Conservation (phyloP, 2,888 invertebrate species). For the Dastarcus helophoroides region DNA sequence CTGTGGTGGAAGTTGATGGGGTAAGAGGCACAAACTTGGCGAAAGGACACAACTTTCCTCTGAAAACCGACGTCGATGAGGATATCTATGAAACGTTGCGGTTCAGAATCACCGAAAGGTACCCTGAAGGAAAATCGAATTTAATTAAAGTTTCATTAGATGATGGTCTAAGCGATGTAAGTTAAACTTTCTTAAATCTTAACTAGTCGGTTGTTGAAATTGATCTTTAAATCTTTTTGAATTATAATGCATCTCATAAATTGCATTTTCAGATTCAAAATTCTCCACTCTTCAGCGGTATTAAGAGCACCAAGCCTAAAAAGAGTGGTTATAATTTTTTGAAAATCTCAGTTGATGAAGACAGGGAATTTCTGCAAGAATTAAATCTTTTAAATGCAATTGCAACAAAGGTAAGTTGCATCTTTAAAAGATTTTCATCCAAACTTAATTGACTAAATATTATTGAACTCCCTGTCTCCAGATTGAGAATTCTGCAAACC, state of each 20-base stretch:
- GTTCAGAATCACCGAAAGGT: slow-evolving; percentile 48
- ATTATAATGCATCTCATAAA: no score
- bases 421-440: no score
- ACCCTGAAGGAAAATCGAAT: slow-evolving; percentile 47
- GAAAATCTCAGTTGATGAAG: slow-evolving; percentile 42
- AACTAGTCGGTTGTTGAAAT: no score
- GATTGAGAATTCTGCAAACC: slow-evolving; percentile 39
- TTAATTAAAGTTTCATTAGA: slow-evolving; percentile 53
- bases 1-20: slow-evolving; percentile 61
- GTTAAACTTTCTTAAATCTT: no score
- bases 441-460: no score
- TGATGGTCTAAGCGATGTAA: slow-evolving; percentile 53
- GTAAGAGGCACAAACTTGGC: slow-evolving; percentile 42
- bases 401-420: slow-evolving; percentile 38
- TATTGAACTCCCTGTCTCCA: slow-evolving; percentile 21
- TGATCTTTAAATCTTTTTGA: no score
- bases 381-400: slow-evolving; percentile 47
- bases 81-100: slow-evolving; percentile 47
- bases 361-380: slow-evolving; percentile 51
- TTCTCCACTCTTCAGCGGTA: slow-evolving; percentile 29
- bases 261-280: slow-evolving; percentile 33
- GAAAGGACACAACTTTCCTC: slow-evolving; percentile 45
- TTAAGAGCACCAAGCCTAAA: slow-evolving; percentile 26
- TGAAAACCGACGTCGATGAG: slow-evolving; percentile 52
- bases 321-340: slow-evolving; percentile 23